These are phyloP conservation scores for Pseudochromis fuscus DNA, from an alignment of 2,797 vertebrate species.

Conservation along the genomic window DNA sequence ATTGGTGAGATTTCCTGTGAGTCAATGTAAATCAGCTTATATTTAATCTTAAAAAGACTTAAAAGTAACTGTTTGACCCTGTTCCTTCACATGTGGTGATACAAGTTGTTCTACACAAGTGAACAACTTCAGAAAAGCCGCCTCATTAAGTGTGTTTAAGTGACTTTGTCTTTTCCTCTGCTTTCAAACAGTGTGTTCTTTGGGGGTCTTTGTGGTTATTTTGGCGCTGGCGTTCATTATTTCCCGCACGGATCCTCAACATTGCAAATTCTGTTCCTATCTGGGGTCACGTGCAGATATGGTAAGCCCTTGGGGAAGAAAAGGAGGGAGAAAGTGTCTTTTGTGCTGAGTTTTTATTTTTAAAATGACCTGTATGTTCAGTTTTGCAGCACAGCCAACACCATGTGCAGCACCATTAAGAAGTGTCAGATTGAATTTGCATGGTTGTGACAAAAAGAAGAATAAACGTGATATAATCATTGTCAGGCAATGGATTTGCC, in stretches of 20 bases:
- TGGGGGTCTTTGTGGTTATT: constrained; percentile 86
- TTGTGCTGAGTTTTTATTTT: constrained; percentile 34
- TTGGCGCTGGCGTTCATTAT: constrained; percentile 86
- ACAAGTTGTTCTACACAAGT: not conserved
- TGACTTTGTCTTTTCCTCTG: constrained; percentile 25
- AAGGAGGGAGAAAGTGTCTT: constrained; percentile 11
- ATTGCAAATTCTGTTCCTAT: constrained; percentile 87
- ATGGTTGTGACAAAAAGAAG: constrained; percentile 43
- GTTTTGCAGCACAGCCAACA: constrained; percentile 30
- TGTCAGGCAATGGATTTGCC: constrained; percentile 63
- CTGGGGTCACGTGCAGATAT: constrained; percentile 83
- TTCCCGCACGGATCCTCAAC: constrained; percentile 84
- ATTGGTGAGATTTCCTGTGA: constrained; percentile 14
- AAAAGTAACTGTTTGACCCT: not conserved
- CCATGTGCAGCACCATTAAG: constrained; percentile 26
- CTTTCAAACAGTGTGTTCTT: constrained; percentile 80
- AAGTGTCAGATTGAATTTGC: constrained; percentile 72
- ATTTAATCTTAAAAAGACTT: not conserved
- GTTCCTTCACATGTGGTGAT: constrained; percentile 6
- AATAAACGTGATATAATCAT: constrained; percentile 73
- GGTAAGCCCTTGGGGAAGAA: constrained; percentile 70
- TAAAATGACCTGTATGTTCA: constrained; percentile 39
- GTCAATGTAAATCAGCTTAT: not conserved
- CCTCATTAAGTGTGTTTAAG: constrained; percentile 21
- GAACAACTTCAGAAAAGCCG: not conserved